Base-by-base conservation (phyloP, 2,113 vertebrate species). In the Corvus hawaiiensis region DNA sequence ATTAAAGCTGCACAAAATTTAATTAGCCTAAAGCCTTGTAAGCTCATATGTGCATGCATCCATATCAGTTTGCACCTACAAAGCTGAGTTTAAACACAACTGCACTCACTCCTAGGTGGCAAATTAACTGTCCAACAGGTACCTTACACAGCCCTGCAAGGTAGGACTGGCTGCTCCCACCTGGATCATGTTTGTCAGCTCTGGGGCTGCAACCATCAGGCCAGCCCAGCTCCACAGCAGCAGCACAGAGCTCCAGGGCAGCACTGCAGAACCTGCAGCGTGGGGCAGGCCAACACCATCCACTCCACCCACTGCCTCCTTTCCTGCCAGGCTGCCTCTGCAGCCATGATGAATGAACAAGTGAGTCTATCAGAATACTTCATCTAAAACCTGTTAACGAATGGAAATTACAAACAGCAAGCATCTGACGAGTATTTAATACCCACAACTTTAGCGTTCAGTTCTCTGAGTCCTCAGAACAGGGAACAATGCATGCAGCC, bases 251-350 rank as follows among this genome's bases (percentile, higher is more conserved):
- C 39, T 21, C 16, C 61, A 46, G 64, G 41, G 32, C 82, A 88
- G 27, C 2, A 1, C 1, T 27, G n/a, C 76, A 52, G 7, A 14
- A 51, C 19, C 74, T 20, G n/a, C 41, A 62, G 61, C 0, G 0
- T 2, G 51, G n/a, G 27, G 37, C 30, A 87, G 67, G 21, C 3
- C 2, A 62, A 35, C 56, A 87, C 9, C 89, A 41, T 2, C 30
- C 30, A 15, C 10, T 35, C 63, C 64, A 11, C 26, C 68, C 54
- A 22, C 59, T 33, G 46, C 55, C 58, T 66, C 52, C 63, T 44
- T 33, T 67, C n/a, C 67, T n/a, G 62, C 52, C 15, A 30, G 14
- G n/a, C 58, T 72, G 51, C 59, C 37, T 51, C 66, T 55, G 46
- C 56, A 77, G 64, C 78, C 1, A 0, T 5, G 19, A 62, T 8